These are phyloP conservation scores for Triplophysa yarkandensis DNA, from an alignment of 2,797 vertebrate species.

Conservation along the genomic window DNA sequence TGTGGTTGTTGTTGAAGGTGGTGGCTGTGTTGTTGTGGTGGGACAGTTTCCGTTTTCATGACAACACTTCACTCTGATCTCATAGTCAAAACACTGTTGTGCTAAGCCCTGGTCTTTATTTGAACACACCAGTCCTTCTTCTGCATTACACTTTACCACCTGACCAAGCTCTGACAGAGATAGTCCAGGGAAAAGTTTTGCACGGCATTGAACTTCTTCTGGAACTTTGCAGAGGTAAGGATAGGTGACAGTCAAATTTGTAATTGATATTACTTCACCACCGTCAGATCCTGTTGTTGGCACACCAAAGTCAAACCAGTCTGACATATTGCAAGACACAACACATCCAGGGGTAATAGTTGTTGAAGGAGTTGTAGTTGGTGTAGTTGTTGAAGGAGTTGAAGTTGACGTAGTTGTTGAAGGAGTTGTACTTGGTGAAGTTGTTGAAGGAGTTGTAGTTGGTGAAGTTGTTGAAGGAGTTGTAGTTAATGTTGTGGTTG, in stretches of 20 bases:
- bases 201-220: slow-evolving; percentile 37
- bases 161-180: slow-evolving; percentile 44
- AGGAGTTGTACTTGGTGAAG: neutral
- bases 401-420: neutral
- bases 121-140: slow-evolving; percentile 31
- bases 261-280: slow-evolving; percentile 9
- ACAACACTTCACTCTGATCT: slow-evolving; percentile 46
- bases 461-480: too few relatives aligned
- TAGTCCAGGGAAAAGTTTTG: slow-evolving; percentile 32
- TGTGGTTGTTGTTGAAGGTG: neutral
- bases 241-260: neutral
- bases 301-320: slow-evolving; percentile 48
- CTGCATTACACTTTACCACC: slow-evolving; percentile 25
- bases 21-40: neutral
- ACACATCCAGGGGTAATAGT: neutral
- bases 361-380: neutral
- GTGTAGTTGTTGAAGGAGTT: neutral
- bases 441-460: too few relatives aligned
- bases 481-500: too few relatives aligned
- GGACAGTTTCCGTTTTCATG: neutral
- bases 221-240: slow-evolving; percentile 13
- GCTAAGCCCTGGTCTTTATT: slow-evolving; percentile 40
- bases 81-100: slow-evolving; percentile 47
- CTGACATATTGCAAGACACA: neutral
- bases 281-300: slow-evolving; percentile 50